Conservation (phyloP, 2,113 vertebrate species). For the Puntigrus tetrazona region DNA sequence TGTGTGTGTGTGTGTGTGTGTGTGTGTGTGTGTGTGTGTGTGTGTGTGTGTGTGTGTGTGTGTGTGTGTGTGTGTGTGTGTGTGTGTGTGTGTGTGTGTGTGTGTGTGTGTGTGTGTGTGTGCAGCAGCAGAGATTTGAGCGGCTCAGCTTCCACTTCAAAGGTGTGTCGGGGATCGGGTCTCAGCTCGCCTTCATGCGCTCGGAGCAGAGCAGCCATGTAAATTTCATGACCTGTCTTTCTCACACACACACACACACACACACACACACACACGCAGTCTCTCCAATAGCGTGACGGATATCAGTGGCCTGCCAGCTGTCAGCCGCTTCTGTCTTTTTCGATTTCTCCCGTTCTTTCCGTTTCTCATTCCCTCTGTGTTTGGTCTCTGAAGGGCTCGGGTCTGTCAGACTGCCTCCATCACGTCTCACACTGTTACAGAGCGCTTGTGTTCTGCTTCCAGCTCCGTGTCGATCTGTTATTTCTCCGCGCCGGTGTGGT, state of each 20-base stretch:
- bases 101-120: slow-evolving; percentile 36
- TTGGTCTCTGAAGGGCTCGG: neutral
- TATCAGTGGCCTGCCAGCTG: slow-evolving; percentile 15
- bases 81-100: no score
- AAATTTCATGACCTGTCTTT: slow-evolving; percentile 62
- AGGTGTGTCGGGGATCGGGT: slow-evolving; percentile 61
- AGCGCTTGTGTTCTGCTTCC: neutral
- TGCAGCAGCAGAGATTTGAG: slow-evolving; percentile 55
- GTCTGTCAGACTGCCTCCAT: slow-evolving; percentile 7
- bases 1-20: no score
- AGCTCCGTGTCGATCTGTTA: neutral
- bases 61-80: no score
- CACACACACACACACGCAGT: neutral
- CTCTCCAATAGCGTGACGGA: neutral
- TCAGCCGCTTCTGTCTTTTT: neutral
- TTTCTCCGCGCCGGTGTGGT: neutral
- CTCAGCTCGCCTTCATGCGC: slow-evolving; percentile 42
- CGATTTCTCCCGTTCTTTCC: neutral
- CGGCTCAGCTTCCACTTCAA: slow-evolving; percentile 61
- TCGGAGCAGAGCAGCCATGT: slow-evolving; percentile 57
- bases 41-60: no score
- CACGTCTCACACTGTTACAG: neutral
- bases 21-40: no score
- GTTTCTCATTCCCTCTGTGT: slow-evolving; percentile 20
- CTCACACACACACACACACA: neutral